A percentile compares a stretch with the other conserved stretches of the same genome.
These are phyloP conservation scores for Ascidia mentula DNA, from an alignment of 23 tunicate genomes.

Conservation along the genomic window DNA sequence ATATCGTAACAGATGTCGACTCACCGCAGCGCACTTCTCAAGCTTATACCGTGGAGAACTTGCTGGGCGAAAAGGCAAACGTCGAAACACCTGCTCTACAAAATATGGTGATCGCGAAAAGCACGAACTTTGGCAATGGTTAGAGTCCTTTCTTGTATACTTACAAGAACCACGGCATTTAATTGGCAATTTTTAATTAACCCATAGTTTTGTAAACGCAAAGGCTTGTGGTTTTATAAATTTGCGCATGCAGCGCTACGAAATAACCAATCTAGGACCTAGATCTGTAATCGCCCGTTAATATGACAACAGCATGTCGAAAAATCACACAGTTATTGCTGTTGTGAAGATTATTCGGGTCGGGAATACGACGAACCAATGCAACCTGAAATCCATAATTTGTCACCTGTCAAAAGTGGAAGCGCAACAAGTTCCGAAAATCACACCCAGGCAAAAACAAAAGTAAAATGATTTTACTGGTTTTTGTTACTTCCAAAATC, in stretches of 20 bases:
- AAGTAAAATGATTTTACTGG: background rate
- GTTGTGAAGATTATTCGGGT: background rate
- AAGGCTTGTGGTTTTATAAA: too few relatives aligned
- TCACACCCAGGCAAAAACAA: background rate
- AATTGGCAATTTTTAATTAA: too few relatives aligned
- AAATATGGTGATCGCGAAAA: background rate
- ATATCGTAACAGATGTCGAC: background rate
- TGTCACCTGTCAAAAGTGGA: background rate
- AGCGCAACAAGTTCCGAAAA: background rate
- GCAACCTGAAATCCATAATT: background rate
- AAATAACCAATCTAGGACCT: too few relatives aligned
- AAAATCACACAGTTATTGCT: too few relatives aligned
- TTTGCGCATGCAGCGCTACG: too few relatives aligned
- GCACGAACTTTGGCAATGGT: background rate
- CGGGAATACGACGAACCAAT: background rate
- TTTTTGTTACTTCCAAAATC: background rate
- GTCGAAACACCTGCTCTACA: slow-evolving; percentile 14
- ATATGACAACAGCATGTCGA: too few relatives aligned
- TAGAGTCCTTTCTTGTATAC: too few relatives aligned
- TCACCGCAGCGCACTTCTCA: slow-evolving; percentile 1
- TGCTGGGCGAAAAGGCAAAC: slow-evolving; percentile 23
- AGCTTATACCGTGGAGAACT: slow-evolving; percentile 8
- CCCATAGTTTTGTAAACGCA: too few relatives aligned
- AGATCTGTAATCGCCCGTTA: too few relatives aligned
- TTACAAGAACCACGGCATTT: too few relatives aligned